A percentile compares a stretch with the other conserved stretches of the same genome.
These are phyloP conservation scores for Poecilia gillii DNA, from an alignment of 2,797 vertebrate genomes.

Conservation along the genomic window DNA sequence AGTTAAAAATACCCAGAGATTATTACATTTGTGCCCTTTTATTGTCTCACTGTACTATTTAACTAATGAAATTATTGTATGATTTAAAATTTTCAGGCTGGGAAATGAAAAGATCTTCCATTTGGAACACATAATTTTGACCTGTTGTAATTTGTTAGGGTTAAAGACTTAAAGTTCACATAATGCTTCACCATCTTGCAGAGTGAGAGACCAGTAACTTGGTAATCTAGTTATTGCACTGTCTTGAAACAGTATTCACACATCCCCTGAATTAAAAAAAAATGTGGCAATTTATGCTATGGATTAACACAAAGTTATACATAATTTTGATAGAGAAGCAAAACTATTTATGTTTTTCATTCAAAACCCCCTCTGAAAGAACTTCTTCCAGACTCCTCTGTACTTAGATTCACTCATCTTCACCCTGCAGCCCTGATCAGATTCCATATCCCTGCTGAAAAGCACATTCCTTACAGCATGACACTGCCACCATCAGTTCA, in stretches of 20 bases:
- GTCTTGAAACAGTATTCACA: neutral
- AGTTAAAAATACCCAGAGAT: neutral
- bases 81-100: neutral
- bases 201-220: neutral
- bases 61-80: neutral
- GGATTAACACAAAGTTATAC: neutral
- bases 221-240: neutral
- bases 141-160: neutral
- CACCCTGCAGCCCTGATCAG: neutral
- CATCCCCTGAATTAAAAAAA: neutral
- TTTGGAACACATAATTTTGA: neutral
- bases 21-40: neutral
- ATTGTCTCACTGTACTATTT: neutral
- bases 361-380: neutral
- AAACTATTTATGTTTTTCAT: neutral
- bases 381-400: neutral
- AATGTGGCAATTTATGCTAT: neutral
- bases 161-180: no score
- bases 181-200: neutral
- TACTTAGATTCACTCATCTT: neutral
- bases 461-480: neutral
- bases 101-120: neutral
- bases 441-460: no score
- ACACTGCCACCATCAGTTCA: neutral
- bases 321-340: neutral